Conservation (phyloP, 2,797 vertebrate genomes). For the Chanos chanos region DNA sequence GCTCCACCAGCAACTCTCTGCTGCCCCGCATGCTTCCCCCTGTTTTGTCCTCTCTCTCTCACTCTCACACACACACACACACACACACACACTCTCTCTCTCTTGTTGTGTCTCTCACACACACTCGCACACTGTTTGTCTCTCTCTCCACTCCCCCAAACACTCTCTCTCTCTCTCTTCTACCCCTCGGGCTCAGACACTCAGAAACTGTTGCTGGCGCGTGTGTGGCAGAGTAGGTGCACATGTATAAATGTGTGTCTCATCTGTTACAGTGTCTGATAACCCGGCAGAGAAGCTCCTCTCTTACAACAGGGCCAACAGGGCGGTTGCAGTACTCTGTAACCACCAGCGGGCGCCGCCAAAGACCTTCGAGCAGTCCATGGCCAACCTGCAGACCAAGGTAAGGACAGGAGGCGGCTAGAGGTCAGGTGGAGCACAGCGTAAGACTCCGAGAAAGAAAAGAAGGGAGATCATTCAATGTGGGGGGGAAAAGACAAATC, state of each 20-base stretch:
- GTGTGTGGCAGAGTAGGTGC: not conserved
- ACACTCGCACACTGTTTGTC: no score
- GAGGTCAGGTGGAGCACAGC: not conserved
- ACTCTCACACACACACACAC: not conserved
- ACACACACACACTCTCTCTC: no score
- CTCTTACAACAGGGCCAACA: conserved; percentile 78
- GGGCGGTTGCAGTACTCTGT: conserved; percentile 77
- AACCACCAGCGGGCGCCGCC: conserved; percentile 80
- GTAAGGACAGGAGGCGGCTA: conserved; percentile 33
- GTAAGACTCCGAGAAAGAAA: not conserved
- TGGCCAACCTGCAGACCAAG: conserved; percentile 71
- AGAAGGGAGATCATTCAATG: not conserved
- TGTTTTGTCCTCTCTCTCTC: no score
- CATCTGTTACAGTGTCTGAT: conserved; percentile 59
- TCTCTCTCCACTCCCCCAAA: no score
- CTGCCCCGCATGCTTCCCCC: not conserved
- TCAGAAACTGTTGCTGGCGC: no score
- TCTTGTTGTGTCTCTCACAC: no score
- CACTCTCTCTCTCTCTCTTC: no score
- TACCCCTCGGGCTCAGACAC: no score
- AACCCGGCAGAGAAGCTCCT: conserved; percentile 70
- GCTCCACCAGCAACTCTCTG: conserved; percentile 7
- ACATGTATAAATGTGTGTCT: not conserved
- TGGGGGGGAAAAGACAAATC: not conserved
- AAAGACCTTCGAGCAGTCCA: conserved; percentile 79